Percentiles rank a stretch among this genome's conserved stretches.
Evolutionary conservation across 37 sponge, comb jelly and placozoan species (phyloP).

Genomic region (Corticium candelabrum): DNA sequence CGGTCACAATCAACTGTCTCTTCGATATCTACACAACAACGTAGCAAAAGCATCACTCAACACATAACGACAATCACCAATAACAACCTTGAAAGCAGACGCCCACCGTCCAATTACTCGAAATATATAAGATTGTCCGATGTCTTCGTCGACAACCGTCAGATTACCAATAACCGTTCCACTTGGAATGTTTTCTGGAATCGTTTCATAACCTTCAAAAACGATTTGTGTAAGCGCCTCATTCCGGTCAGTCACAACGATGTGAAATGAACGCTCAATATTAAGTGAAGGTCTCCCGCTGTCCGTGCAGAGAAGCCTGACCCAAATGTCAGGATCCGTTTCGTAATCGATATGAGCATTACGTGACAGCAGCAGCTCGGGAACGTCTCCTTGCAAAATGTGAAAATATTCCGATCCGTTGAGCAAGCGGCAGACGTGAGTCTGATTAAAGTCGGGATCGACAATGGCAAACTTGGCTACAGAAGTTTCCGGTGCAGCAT

Average conservation of each 20-base stretch:
- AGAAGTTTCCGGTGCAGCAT: background rate
- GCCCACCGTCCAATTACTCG: no score
- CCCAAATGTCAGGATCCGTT: no score
- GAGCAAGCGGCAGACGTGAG: background rate
- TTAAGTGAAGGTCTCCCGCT: no score
- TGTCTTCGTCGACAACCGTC: constrained; percentile 8
- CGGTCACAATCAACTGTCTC: background rate
- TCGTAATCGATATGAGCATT: no score
- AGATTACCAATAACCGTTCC: constrained; percentile 1
- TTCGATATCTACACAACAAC: background rate
- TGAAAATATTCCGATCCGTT: background rate
- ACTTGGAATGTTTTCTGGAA: background rate
- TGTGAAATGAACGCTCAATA: no score
- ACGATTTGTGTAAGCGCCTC: background rate
- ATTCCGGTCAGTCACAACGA: no score
- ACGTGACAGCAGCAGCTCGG: no score
- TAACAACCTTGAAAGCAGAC: no score
- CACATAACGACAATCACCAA: background rate
- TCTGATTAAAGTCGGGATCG: background rate
- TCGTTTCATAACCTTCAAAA: background rate
- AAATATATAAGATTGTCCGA: background rate
- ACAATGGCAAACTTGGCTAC: background rate
- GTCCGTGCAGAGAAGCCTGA: no score
- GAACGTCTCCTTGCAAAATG: background rate
- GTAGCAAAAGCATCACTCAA: background rate